phyloP scores from a whole-genome alignment of 2,113 vertebrate genomes.

The Tachuris rubrigastra region DNA sequence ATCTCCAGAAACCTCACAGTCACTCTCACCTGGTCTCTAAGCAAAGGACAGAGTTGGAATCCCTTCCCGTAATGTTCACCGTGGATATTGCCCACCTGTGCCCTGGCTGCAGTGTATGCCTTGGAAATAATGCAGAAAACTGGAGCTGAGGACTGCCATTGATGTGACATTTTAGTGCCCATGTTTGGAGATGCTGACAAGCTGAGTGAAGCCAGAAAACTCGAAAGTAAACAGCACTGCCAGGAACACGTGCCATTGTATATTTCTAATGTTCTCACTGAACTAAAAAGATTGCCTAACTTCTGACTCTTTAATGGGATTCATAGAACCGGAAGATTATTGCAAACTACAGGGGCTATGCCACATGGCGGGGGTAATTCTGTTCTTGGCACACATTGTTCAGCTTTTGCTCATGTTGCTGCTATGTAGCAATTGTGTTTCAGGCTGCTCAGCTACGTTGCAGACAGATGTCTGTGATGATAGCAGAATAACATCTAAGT shows the following conservation, averaged over 20 bases:
- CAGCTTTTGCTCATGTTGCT: background rate
- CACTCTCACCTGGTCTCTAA: background rate
- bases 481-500: background rate
- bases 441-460: background rate
- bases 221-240: background rate
- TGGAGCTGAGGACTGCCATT: background rate
- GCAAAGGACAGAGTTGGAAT: background rate
- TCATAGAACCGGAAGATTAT: background rate
- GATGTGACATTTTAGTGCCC: background rate
- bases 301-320: background rate
- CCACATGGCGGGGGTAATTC: background rate
- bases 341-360: background rate
- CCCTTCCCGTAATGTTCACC: background rate
- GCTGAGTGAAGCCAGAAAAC: background rate
- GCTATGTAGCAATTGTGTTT: constrained; percentile 6
- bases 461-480: background rate
- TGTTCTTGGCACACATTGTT: background rate
- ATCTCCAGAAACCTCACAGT: background rate
- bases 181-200: background rate
- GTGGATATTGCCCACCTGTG: background rate
- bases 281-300: background rate
- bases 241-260: background rate
- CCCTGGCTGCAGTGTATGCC: background rate
- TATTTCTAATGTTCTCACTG: background rate
- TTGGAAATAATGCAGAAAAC: background rate